Evolutionary conservation across 1,140 invertebrate genomes (phyloP).

Genomic region (Aporrectodea caliginosa): DNA sequence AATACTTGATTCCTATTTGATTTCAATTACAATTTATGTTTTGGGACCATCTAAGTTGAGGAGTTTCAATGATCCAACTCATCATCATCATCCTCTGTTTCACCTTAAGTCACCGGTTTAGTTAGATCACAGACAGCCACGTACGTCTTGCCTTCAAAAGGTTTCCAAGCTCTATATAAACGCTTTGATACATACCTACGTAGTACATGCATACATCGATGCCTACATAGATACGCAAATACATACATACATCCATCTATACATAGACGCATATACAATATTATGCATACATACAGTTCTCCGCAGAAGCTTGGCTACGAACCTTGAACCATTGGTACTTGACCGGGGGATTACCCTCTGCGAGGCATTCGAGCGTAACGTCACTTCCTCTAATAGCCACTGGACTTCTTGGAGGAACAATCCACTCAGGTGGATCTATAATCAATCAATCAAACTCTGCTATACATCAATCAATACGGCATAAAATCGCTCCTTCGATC

Average conservation of each 20-base stretch:
- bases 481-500: too few species aligned
- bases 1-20: too few species aligned
- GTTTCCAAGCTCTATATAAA: background rate
- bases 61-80: too few species aligned
- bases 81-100: too few species aligned
- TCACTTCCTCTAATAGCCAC: constrained; percentile 6
- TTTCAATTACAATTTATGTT: too few species aligned
- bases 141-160: too few species aligned
- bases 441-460: too few species aligned
- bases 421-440: constrained; percentile 25
- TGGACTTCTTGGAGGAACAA: background rate
- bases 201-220: background rate
- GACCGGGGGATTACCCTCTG: constrained; percentile 15
- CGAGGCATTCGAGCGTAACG: constrained; percentile 23
- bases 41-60: too few species aligned
- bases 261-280: background rate
- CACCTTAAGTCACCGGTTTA: too few species aligned
- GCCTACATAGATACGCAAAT: background rate
- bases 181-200: background rate
- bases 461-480: too few species aligned
- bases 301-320: background rate
- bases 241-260: background rate
- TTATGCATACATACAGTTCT: background rate
- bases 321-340: constrained; percentile 30
- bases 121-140: too few species aligned